Conservation (phyloP, 2,888 invertebrate species). For the Hydrotaea diabolus region DNA sequence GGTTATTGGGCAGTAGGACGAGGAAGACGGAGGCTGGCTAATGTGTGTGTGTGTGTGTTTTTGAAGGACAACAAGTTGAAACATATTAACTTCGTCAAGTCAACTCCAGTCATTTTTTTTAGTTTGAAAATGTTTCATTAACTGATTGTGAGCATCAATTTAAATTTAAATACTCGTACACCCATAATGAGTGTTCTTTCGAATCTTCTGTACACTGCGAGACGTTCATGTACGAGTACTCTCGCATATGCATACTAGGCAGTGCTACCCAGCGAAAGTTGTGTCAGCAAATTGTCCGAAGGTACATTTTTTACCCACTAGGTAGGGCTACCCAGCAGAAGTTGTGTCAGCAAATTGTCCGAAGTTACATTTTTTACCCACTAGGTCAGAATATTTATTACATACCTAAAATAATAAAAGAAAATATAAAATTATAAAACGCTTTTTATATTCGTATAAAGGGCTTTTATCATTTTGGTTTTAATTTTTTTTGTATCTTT, state of each 20-base stretch:
- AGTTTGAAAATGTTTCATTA: constrained; percentile 59
- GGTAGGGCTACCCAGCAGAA: not conserved
- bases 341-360: not conserved
- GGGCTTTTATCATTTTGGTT: too few relatives aligned
- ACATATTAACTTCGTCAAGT: constrained; percentile 47
- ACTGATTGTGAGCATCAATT: constrained; percentile 54
- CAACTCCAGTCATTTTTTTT: constrained; percentile 35
- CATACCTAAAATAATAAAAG: too few relatives aligned
- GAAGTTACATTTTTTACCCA: too few relatives aligned
- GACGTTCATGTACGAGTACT: too few relatives aligned
- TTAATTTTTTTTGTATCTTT: too few relatives aligned
- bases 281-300: too few relatives aligned
- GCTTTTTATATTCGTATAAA: too few relatives aligned
- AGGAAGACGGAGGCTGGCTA: not conserved
- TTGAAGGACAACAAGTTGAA: constrained; percentile 31
- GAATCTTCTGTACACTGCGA: not conserved
- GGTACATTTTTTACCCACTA: too few relatives aligned
- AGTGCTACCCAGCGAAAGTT: not conserved
- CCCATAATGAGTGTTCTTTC: constrained; percentile 16
- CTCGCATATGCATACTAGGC: not conserved
- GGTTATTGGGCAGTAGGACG: not conserved
- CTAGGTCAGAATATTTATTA: too few relatives aligned
- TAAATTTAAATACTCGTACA: constrained; percentile 39
- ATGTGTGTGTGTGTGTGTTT: constrained; percentile 1
- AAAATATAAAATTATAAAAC: too few relatives aligned